Conservation (phyloP, 2,113 vertebrate genomes). For the Ictalurus punctatus region DNA sequence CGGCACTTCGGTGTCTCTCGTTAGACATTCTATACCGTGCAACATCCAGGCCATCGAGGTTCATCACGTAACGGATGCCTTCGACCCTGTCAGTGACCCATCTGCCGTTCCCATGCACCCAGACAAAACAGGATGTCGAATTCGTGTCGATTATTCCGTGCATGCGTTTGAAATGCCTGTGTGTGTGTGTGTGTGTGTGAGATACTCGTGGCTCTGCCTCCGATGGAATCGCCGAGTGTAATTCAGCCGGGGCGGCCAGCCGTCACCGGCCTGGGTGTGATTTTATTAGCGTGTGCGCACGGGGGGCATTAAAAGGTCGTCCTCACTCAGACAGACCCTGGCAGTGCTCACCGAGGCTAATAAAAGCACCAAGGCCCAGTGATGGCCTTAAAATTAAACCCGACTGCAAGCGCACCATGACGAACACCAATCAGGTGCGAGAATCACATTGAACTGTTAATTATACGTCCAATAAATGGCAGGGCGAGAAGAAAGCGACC, state of each 20-base stretch:
- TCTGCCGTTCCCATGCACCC: neutral
- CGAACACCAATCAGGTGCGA: conserved; percentile 34
- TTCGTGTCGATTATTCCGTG: neutral
- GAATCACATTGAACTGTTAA: neutral
- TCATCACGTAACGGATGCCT: neutral
- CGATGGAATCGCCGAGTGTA: neutral
- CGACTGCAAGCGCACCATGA: neutral
- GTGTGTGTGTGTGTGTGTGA: neutral
- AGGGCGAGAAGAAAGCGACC: neutral
- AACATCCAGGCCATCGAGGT: neutral
- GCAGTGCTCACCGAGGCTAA: conserved; percentile 43
- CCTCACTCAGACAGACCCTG: conserved; percentile 47
- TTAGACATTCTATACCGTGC: neutral
- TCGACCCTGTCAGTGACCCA: neutral
- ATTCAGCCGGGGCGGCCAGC: conserved; percentile 17
- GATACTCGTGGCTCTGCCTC: neutral
- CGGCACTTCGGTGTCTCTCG: neutral
- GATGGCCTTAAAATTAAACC: conserved; percentile 32
- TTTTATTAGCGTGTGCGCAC: conserved; percentile 47
- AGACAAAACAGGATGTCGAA: conserved; percentile 22
- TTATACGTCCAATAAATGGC: conserved; percentile 23
- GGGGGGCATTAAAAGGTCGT: conserved; percentile 51
- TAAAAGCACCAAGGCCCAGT: conserved; percentile 49
- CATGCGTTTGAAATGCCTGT: conserved; percentile 20
- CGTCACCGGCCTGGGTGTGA: conserved; percentile 34